Base-by-base conservation (phyloP, 2,797 vertebrate species). In the Thamnophis elegans region DNA sequence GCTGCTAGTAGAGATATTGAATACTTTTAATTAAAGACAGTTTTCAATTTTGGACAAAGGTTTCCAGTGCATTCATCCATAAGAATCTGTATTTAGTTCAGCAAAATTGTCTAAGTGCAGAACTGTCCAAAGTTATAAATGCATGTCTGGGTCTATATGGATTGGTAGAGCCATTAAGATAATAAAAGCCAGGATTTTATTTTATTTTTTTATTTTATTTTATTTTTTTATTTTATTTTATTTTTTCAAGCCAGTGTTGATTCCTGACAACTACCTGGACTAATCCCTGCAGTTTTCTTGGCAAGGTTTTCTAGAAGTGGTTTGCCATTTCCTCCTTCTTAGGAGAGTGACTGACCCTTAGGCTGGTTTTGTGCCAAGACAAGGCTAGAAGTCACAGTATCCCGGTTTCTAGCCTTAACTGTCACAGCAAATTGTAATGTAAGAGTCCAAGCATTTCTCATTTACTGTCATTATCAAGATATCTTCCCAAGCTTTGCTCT, bases 1-100 rank as follows among this genome's bases (percentile, higher is more conserved):
- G 82, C 86, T 62, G 91, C 95, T 96, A 91, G 92, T 95, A 88
- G 93, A 96, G 95, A 95, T 96, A 96, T 93, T 95, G 95, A 93
- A 93, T 10, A 87, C 36, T 96, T 96, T 95, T 95, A 96, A 95
- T 97, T 95, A 93, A 95, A 96, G 88, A n/a, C 87, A 90, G 47
- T 95, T 95, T 93, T 91, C 91, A 65, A 89, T 95, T 96, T 96
- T 96, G 88, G 93, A 89, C 53, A 78, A 56, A 89, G 89, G 89
- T 93, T 94, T 94, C 85, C 91, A 95, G 3, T 25, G 60, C 91
- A 91, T 92, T 51, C 73, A 90, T 94, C 58, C 60, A 58, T 85
- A 60, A 54, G 25, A 90, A 54, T 82, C 55, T 28, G 25, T 56
- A 78, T 93, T 93, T 68, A 87, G 55, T 90, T 78, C 2, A 26